Evolutionary conservation across 2,888 invertebrate genomes (phyloP).

Genomic region (Nasonia oneida): DNA sequence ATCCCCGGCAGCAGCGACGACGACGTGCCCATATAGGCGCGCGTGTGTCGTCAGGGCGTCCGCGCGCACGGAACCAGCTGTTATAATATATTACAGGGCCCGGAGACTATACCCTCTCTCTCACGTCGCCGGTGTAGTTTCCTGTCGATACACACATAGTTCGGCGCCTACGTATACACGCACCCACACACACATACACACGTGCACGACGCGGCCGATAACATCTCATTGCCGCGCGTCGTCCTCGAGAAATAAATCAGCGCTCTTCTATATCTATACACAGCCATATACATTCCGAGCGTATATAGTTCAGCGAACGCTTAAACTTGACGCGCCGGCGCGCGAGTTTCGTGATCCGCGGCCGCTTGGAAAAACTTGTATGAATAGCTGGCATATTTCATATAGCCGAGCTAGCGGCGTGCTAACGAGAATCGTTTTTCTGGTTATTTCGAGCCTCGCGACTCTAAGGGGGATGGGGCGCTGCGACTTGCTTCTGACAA

Average conservation of each 20-base stretch:
- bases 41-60: background rate
- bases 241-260: slow-evolving; percentile 70
- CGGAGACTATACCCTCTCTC: slow-evolving; percentile 13
- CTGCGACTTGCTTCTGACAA: background rate
- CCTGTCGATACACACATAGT: slow-evolving; percentile 34
- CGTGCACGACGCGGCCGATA: slow-evolving; percentile 66
- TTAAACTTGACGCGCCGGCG: slow-evolving; percentile 24
- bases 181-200: background rate
- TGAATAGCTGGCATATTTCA: slow-evolving; percentile 55
- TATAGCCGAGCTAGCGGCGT: slow-evolving; percentile 3
- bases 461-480: background rate
- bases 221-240: slow-evolving; percentile 74
- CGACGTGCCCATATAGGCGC: background rate
- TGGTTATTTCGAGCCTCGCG: slow-evolving; percentile 18
- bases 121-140: slow-evolving; percentile 33
- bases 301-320: slow-evolving; percentile 44
- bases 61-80: slow-evolving; percentile 54
- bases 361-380: slow-evolving; percentile 47
- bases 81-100: slow-evolving; percentile 58
- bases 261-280: background rate
- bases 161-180: background rate
- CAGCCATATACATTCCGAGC: background rate
- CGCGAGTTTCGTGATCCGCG: slow-evolving; percentile 42
- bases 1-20: background rate
- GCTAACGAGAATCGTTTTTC: slow-evolving; percentile 54